A percentile compares a stretch with the other conserved stretches of the same genome.
phyloP scores from a whole-genome alignment of 2,888 invertebrate genomes.

The Synergus itoensis region DNA sequence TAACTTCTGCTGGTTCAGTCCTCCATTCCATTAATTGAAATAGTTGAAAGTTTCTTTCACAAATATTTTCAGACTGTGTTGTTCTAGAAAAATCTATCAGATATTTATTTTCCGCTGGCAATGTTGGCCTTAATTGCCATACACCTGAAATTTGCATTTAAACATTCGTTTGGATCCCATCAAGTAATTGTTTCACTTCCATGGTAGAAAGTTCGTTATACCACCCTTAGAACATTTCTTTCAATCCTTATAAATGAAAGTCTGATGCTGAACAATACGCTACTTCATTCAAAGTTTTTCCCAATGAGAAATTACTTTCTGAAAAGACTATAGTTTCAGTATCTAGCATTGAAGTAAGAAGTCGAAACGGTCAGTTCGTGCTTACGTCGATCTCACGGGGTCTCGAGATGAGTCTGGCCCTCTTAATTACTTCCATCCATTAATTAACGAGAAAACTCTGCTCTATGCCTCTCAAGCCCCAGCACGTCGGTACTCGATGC shows the following conservation, averaged over 20 bases:
- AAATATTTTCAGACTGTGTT: neutral
- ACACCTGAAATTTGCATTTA: too few relatives aligned
- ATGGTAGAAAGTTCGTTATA: neutral
- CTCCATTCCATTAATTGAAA: neutral
- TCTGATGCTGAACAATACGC: slow-evolving; percentile 29
- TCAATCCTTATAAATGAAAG: neutral
- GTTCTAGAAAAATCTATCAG: too few relatives aligned
- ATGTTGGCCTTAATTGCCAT: too few relatives aligned
- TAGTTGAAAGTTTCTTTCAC: neutral
- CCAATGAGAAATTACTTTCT: slow-evolving; percentile 33
- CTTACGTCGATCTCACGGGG: slow-evolving; percentile 22
- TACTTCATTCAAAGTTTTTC: slow-evolving; percentile 45
- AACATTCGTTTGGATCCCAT: too few relatives aligned
- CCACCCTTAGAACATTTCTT: neutral
- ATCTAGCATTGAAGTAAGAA: slow-evolving; percentile 43
- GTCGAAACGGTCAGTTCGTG: slow-evolving; percentile 38
- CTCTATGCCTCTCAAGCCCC: slow-evolving; percentile 29
- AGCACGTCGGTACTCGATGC: slow-evolving; percentile 30
- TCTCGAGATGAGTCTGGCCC: slow-evolving; percentile 46
- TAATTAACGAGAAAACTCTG: slow-evolving; percentile 61
- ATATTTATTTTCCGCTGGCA: too few relatives aligned
- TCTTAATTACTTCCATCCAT: slow-evolving; percentile 63
- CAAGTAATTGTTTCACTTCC: too few relatives aligned
- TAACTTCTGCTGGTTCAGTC: too few relatives aligned
- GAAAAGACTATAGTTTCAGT: slow-evolving; percentile 42